Percentiles rank a stretch among this genome's conserved stretches.
Evolutionary conservation across 2,797 vertebrate genomes (phyloP).

Genomic region (Sternotherus odoratus): DNA sequence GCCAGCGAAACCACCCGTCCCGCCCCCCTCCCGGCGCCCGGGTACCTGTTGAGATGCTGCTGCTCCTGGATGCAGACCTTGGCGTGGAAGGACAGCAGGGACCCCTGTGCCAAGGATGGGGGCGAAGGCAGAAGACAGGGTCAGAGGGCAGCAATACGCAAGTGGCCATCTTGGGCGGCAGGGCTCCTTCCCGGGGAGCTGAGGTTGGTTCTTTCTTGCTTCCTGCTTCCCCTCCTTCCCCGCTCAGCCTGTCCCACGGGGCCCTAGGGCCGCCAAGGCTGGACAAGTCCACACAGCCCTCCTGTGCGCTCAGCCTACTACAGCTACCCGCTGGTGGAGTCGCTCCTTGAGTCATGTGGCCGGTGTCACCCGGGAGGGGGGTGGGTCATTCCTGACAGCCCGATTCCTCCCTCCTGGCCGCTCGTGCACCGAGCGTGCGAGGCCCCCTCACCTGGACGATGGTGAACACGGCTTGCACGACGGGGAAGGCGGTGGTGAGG

Average conservation of each 20-base stretch:
- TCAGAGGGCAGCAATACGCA: not conserved
- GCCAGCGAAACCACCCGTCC: not conserved
- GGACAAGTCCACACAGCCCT: not conserved
- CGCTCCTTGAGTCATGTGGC: no score
- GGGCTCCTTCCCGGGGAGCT: not conserved
- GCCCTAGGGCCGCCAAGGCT: not conserved
- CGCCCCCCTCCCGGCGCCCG: no score
- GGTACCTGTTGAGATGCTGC: not conserved
- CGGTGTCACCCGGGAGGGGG: no score
- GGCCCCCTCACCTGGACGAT: conserved; percentile 80
- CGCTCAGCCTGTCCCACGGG: not conserved
- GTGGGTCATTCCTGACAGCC: no score
- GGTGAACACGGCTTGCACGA: conserved; percentile 81
- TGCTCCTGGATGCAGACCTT: not conserved
- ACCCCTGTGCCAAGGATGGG: not conserved
- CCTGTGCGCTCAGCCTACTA: not conserved
- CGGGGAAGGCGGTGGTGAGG: conserved; percentile 81
- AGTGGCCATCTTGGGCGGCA: no score
- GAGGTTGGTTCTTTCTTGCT: not conserved
- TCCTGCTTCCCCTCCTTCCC: not conserved
- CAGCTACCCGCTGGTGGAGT: no score
- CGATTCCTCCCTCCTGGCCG: not conserved
- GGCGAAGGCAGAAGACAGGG: not conserved
- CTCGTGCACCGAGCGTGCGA: not conserved
- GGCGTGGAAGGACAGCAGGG: not conserved